Evolutionary conservation across 2,888 invertebrate species (phyloP).

Genomic region (Toxonevra muliebris): DNA sequence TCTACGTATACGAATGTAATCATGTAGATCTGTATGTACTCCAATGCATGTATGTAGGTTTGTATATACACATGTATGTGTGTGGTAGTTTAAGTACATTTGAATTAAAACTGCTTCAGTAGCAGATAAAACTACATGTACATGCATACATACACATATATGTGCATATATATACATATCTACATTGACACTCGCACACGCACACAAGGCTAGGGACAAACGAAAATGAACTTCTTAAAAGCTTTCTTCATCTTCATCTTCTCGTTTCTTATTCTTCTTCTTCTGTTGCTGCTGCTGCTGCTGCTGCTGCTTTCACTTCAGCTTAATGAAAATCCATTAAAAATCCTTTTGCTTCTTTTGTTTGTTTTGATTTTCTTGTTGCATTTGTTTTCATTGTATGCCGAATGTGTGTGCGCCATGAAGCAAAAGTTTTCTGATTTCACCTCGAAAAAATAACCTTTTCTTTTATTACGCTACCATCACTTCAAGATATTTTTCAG

Average conservation of each 20-base stretch:
- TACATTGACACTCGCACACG: neutral
- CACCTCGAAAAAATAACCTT: neutral
- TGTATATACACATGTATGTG: neutral
- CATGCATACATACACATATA: neutral
- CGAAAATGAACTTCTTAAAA: neutral
- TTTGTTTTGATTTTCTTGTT: neutral
- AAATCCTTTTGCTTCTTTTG: neutral
- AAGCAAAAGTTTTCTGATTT: neutral
- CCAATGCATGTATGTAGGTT: neutral
- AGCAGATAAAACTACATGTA: neutral
- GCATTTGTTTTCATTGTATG: neutral
- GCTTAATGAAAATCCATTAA: constrained; percentile 5
- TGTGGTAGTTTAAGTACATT: neutral
- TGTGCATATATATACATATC: neutral
- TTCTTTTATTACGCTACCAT: neutral
- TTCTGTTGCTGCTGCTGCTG: neutral
- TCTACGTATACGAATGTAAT: neutral
- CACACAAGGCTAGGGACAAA: neutral
- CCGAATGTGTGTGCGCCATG: neutral
- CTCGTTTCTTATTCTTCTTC: neutral
- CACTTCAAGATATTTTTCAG: neutral
- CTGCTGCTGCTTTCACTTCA: neutral
- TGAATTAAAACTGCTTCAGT: constrained; percentile 6
- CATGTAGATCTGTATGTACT: neutral
- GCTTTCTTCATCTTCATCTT: constrained; percentile 1